A percentile compares a stretch with the other conserved stretches of the same genome.
Conservation (phyloP, 2,797 vertebrate species). For the Syncerus caffer region DNA sequence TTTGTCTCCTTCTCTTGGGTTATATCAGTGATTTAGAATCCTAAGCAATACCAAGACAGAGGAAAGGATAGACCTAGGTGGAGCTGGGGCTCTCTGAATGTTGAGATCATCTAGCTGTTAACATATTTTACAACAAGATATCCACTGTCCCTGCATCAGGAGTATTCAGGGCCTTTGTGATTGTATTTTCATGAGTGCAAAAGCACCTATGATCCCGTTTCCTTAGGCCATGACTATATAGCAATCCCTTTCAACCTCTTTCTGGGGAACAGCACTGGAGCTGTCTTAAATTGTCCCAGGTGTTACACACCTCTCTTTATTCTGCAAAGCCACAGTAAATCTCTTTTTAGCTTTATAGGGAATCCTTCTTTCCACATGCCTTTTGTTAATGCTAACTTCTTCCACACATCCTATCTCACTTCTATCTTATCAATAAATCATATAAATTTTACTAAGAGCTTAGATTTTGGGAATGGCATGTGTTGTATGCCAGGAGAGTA, state of each 20-base stretch:
- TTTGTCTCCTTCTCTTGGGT: not conserved
- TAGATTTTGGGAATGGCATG: not conserved
- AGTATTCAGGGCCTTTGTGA: not conserved
- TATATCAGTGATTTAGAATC: not conserved
- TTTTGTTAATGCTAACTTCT: not conserved
- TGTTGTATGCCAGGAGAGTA: not conserved
- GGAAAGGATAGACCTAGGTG: not conserved
- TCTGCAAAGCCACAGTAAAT: not conserved
- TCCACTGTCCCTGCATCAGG: not conserved
- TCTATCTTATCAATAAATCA: not conserved
- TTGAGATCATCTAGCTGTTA: not conserved
- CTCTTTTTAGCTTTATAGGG: not conserved
- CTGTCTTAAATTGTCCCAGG: not conserved
- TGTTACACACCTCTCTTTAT: not conserved
- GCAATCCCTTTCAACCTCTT: not conserved
- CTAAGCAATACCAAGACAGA: not conserved
- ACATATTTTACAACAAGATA: not conserved
- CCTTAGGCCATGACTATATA: not conserved
- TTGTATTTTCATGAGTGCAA: not conserved
- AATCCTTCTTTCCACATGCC: not conserved
- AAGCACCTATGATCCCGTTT: not conserved
- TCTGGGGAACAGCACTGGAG: not conserved
- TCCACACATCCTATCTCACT: not conserved
- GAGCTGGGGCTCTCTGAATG: fast-evolving
- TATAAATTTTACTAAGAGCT: not conserved